Conservation (phyloP, 2,888 invertebrate species). For the Sinodicranocentrus sp. region DNA sequence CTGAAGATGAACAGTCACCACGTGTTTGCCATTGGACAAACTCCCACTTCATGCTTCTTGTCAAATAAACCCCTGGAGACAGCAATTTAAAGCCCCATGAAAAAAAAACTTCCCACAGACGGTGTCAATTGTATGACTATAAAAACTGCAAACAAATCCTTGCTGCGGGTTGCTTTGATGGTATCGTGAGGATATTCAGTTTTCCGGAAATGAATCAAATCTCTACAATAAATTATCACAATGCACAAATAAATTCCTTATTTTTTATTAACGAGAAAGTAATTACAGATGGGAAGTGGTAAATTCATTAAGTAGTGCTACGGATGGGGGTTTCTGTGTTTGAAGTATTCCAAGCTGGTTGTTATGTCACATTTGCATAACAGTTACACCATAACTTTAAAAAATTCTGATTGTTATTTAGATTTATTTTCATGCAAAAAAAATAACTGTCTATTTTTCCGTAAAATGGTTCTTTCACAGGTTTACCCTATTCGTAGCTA, state of each 20-base stretch:
- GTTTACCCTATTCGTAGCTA: no score
- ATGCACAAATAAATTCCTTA: conserved; percentile 32
- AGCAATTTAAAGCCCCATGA: conserved; percentile 28
- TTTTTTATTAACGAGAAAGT: conserved; percentile 47
- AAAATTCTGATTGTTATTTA: no score
- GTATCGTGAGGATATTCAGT: conserved; percentile 35
- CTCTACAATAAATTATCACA: conserved; percentile 38
- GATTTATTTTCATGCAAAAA: no score
- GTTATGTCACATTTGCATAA: no score
- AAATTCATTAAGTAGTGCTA: conserved; percentile 48
- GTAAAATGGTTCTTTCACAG: no score
- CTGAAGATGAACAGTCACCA: no score
- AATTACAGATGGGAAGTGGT: conserved; percentile 33
- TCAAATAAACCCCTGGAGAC: conserved; percentile 25
- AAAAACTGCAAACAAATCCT: conserved; percentile 14
- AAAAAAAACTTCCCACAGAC: conserved; percentile 54
- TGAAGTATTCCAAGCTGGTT: conserved; percentile 57
- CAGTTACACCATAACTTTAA: no score
- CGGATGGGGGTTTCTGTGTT: conserved; percentile 35
- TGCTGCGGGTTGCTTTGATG: conserved; percentile 52
- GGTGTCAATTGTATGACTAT: conserved; percentile 52
- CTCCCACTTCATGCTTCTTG: conserved; percentile 24
- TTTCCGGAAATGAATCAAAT: conserved; percentile 60
- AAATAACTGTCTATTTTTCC: no score
- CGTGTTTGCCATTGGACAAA: conserved; percentile 44